Percentiles rank a stretch among this genome's conserved stretches.
Conservation (phyloP, 2,888 invertebrate genomes). For the Mongoloraphidia duomilia region DNA sequence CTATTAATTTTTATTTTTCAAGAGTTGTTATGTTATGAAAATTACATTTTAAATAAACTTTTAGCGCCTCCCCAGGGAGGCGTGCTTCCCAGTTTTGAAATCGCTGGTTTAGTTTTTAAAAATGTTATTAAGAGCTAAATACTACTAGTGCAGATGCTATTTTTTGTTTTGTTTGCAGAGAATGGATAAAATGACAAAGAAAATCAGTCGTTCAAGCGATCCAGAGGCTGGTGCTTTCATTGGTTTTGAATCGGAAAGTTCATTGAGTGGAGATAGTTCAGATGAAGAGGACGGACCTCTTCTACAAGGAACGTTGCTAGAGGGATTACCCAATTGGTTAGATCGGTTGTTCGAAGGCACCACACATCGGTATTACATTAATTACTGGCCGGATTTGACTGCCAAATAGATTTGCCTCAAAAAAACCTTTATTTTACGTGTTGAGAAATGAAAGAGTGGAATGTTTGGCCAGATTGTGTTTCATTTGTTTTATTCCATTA, state of each 20-base stretch:
- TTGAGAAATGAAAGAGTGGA: background rate
- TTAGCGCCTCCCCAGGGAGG: no score
- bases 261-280: constrained; percentile 40
- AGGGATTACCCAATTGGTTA: constrained; percentile 90
- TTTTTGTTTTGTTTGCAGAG: constrained; percentile 30
- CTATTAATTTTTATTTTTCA: no score
- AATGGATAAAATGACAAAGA: constrained; percentile 49
- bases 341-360: constrained; percentile 94
- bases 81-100: no score
- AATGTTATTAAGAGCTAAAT: background rate
- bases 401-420: constrained; percentile 43
- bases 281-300: constrained; percentile 35
- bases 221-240: constrained; percentile 76
- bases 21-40: no score
- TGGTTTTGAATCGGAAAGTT: constrained; percentile 59
- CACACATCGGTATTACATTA: constrained; percentile 88
- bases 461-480: no score
- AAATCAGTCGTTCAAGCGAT: constrained; percentile 28
- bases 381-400: constrained; percentile 96
- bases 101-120: no score
- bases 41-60: no score
- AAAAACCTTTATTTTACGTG: constrained; percentile 8
- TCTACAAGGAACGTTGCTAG: constrained; percentile 47
- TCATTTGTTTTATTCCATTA: no score
- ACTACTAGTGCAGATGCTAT: background rate